phyloP scores from a whole-genome alignment of 2,888 invertebrate genomes.

The Pammene fasciana region DNA sequence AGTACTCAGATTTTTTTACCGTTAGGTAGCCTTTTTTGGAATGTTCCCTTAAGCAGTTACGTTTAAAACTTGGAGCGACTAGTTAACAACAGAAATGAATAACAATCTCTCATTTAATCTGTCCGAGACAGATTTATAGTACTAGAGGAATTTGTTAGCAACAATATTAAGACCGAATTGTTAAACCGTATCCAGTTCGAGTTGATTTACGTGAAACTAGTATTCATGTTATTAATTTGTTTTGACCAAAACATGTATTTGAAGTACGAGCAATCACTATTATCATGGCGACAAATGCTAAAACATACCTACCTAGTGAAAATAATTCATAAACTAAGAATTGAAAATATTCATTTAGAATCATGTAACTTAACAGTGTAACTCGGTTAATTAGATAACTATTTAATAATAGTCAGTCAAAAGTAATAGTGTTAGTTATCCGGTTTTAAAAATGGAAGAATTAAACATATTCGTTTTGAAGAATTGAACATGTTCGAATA shows the following conservation, averaged over 20 bases:
- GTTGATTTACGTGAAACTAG: conserved; percentile 29
- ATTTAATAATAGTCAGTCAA: no score
- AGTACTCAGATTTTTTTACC: no score
- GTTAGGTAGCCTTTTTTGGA: conserved; percentile 50
- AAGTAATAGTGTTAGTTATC: no score
- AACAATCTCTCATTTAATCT: conserved; percentile 34
- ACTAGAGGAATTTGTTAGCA: conserved; percentile 25
- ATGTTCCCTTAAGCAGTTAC: conserved; percentile 20
- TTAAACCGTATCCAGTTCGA: conserved; percentile 4
- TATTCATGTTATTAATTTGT: conserved; percentile 28
- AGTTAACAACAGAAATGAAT: conserved; percentile 34
- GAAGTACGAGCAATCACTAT: background rate
- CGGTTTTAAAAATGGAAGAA: no score
- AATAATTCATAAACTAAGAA: no score
- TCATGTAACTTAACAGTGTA: no score
- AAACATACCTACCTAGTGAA: background rate
- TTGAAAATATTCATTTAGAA: no score
- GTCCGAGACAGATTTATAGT: conserved; percentile 28
- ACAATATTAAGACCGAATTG: conserved; percentile 22
- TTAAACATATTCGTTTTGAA: no score
- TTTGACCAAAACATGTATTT: conserved; percentile 12
- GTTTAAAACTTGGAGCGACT: conserved; percentile 17
- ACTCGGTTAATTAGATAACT: no score
- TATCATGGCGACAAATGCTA: no score
- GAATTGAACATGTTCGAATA: no score